phyloP scores from a whole-genome alignment of 2,888 invertebrate species.

The Cosmopolites sordidus region DNA sequence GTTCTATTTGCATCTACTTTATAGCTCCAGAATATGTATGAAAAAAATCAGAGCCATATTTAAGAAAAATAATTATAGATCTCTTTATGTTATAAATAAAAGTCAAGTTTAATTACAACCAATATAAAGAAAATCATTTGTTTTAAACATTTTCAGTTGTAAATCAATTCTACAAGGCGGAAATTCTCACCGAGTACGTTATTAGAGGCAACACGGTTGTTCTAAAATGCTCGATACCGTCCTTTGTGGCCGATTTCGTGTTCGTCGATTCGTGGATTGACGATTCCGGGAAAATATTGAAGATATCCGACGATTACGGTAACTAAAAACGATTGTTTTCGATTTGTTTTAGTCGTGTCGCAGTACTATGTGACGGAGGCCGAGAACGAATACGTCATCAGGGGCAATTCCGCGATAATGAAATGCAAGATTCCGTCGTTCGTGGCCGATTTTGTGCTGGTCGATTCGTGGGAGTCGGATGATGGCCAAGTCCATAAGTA shows the following conservation, averaged over 20 bases:
- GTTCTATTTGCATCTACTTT: too few species aligned
- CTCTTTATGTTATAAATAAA: too few species aligned
- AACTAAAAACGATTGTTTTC: conserved; percentile 29
- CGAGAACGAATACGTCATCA: conserved; percentile 90
- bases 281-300: conserved; percentile 56
- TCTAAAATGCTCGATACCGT: conserved; percentile 69
- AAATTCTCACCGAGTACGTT: conserved; percentile 69
- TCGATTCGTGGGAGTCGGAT: conserved; percentile 80
- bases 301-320: conserved; percentile 53
- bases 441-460: conserved; percentile 86
- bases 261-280: conserved; percentile 67
- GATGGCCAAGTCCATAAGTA: conserved; percentile 63
- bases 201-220: conserved; percentile 69
- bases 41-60: too few species aligned
- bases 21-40: too few species aligned
- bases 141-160: conserved; percentile 60
- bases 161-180: conserved; percentile 67
- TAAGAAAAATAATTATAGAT: too few species aligned
- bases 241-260: conserved; percentile 71
- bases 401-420: conserved; percentile 86
- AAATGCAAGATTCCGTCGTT: conserved; percentile 93
- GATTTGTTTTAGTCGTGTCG: conserved; percentile 70
- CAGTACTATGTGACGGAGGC: conserved; percentile 88
- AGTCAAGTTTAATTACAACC: too few species aligned
- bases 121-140: too few species aligned